Conservation (phyloP, 1,140 invertebrate species). For the Ips typographus region DNA sequence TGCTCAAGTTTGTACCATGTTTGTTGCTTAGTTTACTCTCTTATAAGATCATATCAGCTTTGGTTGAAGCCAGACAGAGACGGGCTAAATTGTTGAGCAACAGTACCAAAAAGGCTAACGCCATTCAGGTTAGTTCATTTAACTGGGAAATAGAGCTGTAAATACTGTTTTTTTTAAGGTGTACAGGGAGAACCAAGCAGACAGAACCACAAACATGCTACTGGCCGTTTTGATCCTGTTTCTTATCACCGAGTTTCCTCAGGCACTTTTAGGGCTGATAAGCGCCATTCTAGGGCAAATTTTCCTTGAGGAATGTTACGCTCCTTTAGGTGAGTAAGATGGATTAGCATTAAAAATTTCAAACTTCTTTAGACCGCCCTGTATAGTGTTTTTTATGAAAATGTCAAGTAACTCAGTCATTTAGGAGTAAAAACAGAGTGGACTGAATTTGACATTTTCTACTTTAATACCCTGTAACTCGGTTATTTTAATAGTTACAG, state of each 20-base stretch:
- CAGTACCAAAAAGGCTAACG: slow-evolving; percentile 38
- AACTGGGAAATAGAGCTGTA: too few relatives aligned
- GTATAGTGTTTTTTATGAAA: too few relatives aligned
- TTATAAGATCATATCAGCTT: slow-evolving; percentile 71
- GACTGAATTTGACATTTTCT: too few relatives aligned
- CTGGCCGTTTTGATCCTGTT: slow-evolving; percentile 89
- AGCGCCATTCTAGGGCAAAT: slow-evolving; percentile 68
- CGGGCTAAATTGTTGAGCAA: slow-evolving; percentile 62
- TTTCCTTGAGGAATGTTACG: slow-evolving; percentile 78
- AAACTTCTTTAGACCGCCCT: too few relatives aligned
- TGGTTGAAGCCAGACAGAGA: slow-evolving; percentile 71
- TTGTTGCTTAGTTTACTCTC: slow-evolving; percentile 77
- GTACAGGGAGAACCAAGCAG: slow-evolving; percentile 73
- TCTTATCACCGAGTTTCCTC: slow-evolving; percentile 82
- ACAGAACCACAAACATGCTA: slow-evolving; percentile 91
- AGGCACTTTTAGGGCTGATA: slow-evolving; percentile 80
- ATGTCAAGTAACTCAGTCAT: too few relatives aligned
- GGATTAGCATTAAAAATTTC: slow-evolving; percentile 14
- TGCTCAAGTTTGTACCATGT: slow-evolving; percentile 85
- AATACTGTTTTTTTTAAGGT: slow-evolving; percentile 37
- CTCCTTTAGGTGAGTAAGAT: slow-evolving; percentile 62
- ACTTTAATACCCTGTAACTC: too few relatives aligned
- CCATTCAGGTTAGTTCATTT: neutral
- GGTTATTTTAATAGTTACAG: too few relatives aligned
- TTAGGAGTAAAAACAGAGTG: too few relatives aligned